Evolutionary conservation across 2,888 invertebrate species (phyloP).

Genomic region (Volucella inflata): DNA sequence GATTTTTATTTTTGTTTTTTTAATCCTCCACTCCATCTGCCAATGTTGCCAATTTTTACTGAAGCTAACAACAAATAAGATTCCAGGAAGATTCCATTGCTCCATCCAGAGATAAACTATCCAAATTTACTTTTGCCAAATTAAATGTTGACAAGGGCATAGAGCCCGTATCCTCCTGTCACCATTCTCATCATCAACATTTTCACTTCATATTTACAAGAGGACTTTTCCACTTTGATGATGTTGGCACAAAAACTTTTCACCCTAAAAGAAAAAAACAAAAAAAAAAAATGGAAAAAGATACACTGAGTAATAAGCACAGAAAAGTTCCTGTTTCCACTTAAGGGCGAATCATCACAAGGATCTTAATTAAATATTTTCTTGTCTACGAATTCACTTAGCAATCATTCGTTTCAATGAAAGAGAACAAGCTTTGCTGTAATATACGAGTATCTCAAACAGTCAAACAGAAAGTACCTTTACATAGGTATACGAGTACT

Average conservation of each 20-base stretch:
- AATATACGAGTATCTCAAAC: constrained; percentile 8
- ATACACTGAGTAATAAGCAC: background rate
- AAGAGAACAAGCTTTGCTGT: constrained; percentile 7
- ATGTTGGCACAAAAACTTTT: constrained; percentile 37
- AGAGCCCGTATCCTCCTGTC: constrained; percentile 29
- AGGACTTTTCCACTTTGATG: constrained; percentile 71
- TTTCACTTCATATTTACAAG: constrained; percentile 59
- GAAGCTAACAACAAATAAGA: too few species aligned
- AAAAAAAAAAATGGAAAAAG: constrained; percentile 23
- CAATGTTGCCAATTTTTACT: too few species aligned
- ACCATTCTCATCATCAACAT: constrained; percentile 23
- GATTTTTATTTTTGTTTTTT: too few species aligned
- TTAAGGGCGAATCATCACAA: constrained; percentile 56
- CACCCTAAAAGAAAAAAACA: constrained; percentile 30
- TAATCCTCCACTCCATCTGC: too few species aligned
- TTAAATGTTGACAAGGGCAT: constrained; percentile 70
- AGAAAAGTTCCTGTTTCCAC: too few species aligned
- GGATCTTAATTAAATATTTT: constrained; percentile 74
- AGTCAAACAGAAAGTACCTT: constrained; percentile 13
- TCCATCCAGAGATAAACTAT: constrained; percentile 54
- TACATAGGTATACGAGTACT: background rate
- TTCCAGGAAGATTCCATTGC: background rate
- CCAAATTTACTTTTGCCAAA: constrained; percentile 72
- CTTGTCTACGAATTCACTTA: constrained; percentile 72
- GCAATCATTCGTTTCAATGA: constrained; percentile 61